Evolutionary conservation across 2,113 vertebrate genomes (phyloP).

Genomic region (Limanda limanda): DNA sequence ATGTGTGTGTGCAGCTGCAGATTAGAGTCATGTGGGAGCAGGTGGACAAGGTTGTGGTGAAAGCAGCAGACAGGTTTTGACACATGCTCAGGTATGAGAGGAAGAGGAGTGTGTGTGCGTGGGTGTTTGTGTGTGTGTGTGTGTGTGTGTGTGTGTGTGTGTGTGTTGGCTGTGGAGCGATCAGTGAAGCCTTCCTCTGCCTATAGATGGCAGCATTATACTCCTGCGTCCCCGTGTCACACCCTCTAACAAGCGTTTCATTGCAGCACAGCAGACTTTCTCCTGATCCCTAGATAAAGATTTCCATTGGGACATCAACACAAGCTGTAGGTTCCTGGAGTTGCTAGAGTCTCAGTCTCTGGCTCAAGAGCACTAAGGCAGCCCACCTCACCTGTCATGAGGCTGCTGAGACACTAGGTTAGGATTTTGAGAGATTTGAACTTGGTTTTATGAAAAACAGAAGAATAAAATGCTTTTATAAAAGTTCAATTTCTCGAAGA

Average conservation of each 20-base stretch:
- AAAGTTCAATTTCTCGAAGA: too few relatives aligned
- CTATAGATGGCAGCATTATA: conserved; percentile 79
- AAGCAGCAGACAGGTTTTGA: conserved; percentile 6
- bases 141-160: conserved; percentile 7
- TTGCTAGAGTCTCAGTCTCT: neutral
- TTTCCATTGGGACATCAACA: neutral
- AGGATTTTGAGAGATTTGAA: neutral
- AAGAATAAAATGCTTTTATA: neutral
- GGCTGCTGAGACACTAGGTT: conserved; percentile 1
- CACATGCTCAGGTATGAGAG: neutral
- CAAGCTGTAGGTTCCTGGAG: neutral
- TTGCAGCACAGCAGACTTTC: conserved; percentile 22
- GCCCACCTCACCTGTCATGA: neutral
- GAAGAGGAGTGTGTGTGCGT: neutral
- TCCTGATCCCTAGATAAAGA: neutral
- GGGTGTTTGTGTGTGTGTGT: neutral
- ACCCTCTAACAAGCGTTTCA: conserved; percentile 25
- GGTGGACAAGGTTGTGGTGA: conserved; percentile 1
- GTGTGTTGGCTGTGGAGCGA: neutral
- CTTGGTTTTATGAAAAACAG: neutral
- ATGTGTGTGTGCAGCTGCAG: neutral
- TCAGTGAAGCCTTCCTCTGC: conserved; percentile 15
- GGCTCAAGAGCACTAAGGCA: neutral
- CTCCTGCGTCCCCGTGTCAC: conserved; percentile 37
- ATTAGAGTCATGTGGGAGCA: neutral